A percentile compares a stretch with the other conserved stretches of the same genome.
Evolutionary conservation across 2,888 invertebrate species (phyloP).

Genomic region (Heteromurus nitidus): DNA sequence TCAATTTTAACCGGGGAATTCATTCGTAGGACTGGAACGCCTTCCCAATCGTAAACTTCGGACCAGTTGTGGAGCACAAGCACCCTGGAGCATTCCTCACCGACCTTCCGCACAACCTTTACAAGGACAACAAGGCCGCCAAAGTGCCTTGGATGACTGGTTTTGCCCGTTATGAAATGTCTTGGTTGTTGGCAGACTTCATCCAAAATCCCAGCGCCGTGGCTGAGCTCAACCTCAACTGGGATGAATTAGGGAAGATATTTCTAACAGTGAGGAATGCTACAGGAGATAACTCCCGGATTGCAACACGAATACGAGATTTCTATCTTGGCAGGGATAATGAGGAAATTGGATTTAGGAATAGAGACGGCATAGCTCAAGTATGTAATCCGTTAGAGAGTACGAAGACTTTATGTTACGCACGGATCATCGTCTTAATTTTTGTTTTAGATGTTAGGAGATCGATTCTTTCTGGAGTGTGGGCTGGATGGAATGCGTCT

Average conservation of each 20-base stretch:
- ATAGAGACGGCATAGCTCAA: conserved; percentile 34
- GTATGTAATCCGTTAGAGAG: too few species aligned
- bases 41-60: conserved; percentile 58
- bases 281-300: neutral
- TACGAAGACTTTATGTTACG: neutral
- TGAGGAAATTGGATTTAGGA: conserved; percentile 44
- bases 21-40: conserved; percentile 43
- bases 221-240: conserved; percentile 53
- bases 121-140: conserved; percentile 37
- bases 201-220: conserved; percentile 31
- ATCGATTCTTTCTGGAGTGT: conserved; percentile 60
- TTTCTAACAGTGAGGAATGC: conserved; percentile 40
- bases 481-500: conserved; percentile 62
- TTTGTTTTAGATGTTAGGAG: conserved; percentile 55
- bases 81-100: conserved; percentile 58
- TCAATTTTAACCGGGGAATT: too few species aligned
- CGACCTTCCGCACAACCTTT: conserved; percentile 53
- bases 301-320: conserved; percentile 35
- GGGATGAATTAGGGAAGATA: conserved; percentile 55
- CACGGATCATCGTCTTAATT: neutral
- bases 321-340: conserved; percentile 61
- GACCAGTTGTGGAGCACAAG: conserved; percentile 60
- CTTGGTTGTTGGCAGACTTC: conserved; percentile 12
- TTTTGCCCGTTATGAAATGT: conserved; percentile 48
- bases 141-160: conserved; percentile 64